Evolutionary conservation across 2,888 invertebrate genomes (phyloP).

Genomic region (Dryobotodes eremita): DNA sequence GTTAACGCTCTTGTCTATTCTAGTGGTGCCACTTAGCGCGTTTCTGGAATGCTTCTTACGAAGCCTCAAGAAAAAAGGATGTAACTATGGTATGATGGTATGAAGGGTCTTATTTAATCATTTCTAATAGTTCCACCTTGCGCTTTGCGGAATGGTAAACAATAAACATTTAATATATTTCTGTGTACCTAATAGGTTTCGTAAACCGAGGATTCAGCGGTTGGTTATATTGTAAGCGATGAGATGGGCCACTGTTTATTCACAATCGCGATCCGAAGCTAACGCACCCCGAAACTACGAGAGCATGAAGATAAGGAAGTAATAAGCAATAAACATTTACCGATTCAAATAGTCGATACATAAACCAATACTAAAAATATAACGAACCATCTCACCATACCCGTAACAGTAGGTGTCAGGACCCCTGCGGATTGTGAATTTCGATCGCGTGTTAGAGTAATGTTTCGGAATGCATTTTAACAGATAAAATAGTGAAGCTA

Average conservation of each 20-base stretch:
- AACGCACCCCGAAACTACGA: conserved; percentile 41
- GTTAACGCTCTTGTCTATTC: conserved; percentile 45
- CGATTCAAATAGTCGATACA: conserved; percentile 55
- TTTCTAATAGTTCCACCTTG: conserved; percentile 36
- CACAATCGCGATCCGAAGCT: conserved; percentile 38
- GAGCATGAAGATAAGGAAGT: conserved; percentile 58
- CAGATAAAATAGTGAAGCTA: conserved; percentile 60
- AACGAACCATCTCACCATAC: conserved; percentile 45
- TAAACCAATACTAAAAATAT: conserved; percentile 60
- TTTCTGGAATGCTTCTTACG: conserved; percentile 44
- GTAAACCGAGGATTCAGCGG: conserved; percentile 15
- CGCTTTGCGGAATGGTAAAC: conserved; percentile 30
- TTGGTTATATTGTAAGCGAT: conserved; percentile 9
- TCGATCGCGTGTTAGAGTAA: conserved; percentile 60
- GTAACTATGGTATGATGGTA: conserved; percentile 12
- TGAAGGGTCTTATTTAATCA: conserved; percentile 38
- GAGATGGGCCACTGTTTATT: conserved; percentile 33
- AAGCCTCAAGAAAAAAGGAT: conserved; percentile 35
- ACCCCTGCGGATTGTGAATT: conserved; percentile 62
- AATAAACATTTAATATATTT: conserved; percentile 3
- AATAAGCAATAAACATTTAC: conserved; percentile 59
- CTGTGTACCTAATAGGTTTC: conserved; percentile 20
- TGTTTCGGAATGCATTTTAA: conserved; percentile 59
- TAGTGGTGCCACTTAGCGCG: conserved; percentile 46
- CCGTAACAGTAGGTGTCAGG: conserved; percentile 69